Conservation (phyloP, 2,888 invertebrate species). For the Acanthosepion esculentum region DNA sequence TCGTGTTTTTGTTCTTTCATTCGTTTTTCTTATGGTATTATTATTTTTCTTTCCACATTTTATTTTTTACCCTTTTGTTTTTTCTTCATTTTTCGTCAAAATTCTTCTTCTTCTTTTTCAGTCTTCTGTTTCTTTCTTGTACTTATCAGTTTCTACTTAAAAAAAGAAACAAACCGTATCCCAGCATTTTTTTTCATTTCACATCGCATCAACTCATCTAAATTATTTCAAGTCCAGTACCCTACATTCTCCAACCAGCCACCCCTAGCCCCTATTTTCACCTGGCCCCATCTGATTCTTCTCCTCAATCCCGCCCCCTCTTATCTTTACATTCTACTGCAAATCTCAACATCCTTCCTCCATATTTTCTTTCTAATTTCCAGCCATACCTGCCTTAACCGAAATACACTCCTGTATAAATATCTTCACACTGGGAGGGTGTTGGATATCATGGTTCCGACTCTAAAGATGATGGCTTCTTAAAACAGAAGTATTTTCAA, state of each 20-base stretch:
- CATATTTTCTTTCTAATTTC: background rate
- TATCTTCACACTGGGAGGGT: background rate
- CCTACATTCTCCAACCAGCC: background rate
- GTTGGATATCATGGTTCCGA: background rate
- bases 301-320: background rate
- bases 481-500: too few relatives aligned
- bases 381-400: background rate
- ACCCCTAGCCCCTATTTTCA: background rate
- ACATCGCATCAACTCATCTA: background rate
- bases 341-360: background rate
- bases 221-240: background rate
- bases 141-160: too few relatives aligned
- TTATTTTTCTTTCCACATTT: too few relatives aligned
- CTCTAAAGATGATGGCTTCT: background rate
- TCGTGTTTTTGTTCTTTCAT: too few relatives aligned
- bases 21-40: too few relatives aligned
- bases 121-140: too few relatives aligned
- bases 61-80: too few relatives aligned
- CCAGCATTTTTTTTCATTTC: background rate
- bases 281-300: slow-evolving; percentile 37
- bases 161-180: background rate
- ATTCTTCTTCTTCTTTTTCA: too few relatives aligned
- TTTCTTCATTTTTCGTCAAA: too few relatives aligned
- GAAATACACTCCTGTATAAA: background rate
- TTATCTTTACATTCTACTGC: background rate